Evolutionary conservation across 1,140 invertebrate species (phyloP).

Genomic region (Arctopsyche grandis): DNA sequence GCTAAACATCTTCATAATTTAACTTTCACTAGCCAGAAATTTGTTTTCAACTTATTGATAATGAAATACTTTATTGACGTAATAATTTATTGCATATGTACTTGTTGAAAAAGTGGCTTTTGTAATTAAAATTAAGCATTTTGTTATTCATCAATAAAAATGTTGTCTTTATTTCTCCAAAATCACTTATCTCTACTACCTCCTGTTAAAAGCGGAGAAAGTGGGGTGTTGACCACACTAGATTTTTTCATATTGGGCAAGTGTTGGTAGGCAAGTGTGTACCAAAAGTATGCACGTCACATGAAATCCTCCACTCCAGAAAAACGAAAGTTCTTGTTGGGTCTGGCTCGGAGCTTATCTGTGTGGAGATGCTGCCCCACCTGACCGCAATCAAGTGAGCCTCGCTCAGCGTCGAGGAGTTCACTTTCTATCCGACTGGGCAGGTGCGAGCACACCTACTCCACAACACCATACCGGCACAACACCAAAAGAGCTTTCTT

Average conservation of each 20-base stretch:
- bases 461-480: neutral
- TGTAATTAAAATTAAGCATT: constrained; percentile 15
- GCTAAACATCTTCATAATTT: too few species aligned
- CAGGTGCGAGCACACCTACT: constrained; percentile 31
- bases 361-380: constrained; percentile 16
- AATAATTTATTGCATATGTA: too few species aligned
- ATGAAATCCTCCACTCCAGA: neutral
- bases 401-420: constrained; percentile 5
- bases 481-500: constrained; percentile 2
- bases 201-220: neutral
- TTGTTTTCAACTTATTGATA: too few species aligned
- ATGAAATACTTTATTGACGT: too few species aligned
- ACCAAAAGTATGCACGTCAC: too few species aligned
- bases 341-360: neutral
- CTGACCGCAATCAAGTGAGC: constrained; percentile 14
- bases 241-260: too few species aligned
- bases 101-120: too few species aligned
- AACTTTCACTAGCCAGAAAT: too few species aligned
- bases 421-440: constrained; percentile 40
- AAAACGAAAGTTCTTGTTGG: constrained; percentile 17
- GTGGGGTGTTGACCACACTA: neutral
- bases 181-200: neutral
- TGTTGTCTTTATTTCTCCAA: neutral
- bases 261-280: too few species aligned
- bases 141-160: neutral